Conservation (phyloP, 2,113 vertebrate species). For the Numenius arquata region DNA sequence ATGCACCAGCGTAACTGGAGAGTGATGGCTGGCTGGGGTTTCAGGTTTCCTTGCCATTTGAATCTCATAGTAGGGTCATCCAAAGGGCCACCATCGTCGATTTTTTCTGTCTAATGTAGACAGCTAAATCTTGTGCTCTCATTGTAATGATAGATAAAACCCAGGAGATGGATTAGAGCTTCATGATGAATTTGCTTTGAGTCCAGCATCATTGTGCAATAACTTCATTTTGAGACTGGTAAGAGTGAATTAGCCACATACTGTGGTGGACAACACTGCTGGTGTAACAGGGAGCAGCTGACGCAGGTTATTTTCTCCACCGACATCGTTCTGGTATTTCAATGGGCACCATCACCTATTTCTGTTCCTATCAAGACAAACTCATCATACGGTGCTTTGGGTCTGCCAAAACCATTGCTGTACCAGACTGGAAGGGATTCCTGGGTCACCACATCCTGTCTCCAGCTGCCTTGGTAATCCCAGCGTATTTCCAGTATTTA, state of each 20-base stretch:
- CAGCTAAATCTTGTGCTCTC: not conserved
- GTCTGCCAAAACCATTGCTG: not conserved
- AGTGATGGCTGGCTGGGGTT: not conserved
- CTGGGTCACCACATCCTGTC: not conserved
- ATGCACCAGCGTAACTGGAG: not conserved
- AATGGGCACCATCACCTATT: not conserved
- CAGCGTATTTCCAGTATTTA: not conserved
- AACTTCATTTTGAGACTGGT: not conserved
- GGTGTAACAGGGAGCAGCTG: not conserved
- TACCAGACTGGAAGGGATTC: not conserved
- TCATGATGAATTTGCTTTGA: not conserved
- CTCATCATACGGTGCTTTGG: not conserved
- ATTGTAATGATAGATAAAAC: not conserved
- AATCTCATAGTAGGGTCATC: constrained; percentile 10
- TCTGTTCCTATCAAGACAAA: not conserved
- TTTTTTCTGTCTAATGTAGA: not conserved
- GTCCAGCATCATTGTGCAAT: not conserved
- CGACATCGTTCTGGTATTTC: not conserved
- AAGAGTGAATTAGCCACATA: not conserved
- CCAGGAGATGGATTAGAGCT: not conserved
- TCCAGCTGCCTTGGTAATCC: not conserved
- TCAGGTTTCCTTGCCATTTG: not conserved
- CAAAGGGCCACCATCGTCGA: not conserved
- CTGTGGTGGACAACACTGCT: not conserved
- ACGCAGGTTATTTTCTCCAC: not conserved